These are phyloP conservation scores for Acanthisitta chloris DNA, from an alignment of 2,113 vertebrate species.

Conservation along the genomic window DNA sequence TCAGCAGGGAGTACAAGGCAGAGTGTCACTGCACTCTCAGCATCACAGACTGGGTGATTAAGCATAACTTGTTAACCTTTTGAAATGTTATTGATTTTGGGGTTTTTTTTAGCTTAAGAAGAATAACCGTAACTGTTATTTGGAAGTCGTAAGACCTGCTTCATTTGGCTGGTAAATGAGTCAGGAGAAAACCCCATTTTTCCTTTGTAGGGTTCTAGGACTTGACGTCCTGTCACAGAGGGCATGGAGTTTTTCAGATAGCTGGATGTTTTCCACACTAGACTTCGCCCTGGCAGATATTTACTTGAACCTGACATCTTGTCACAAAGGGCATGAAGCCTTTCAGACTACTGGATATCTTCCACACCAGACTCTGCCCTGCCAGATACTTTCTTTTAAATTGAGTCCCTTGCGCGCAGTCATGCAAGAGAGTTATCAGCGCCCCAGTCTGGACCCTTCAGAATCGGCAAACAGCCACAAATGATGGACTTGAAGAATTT, in stretches of 20 bases:
- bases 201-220: constrained; percentile 4
- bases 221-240: constrained; percentile 38
- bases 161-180: constrained; percentile 8
- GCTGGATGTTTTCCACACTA: constrained; percentile 53
- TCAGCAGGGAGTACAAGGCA: background rate
- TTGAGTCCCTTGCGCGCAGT: constrained; percentile 47
- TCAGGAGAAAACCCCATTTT: background rate
- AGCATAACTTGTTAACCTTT: background rate
- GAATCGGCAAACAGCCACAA: background rate
- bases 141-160: background rate
- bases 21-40: background rate
- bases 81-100: background rate
- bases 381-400: constrained; percentile 60
- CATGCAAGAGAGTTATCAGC: constrained; percentile 42
- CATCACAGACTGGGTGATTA: rapidly evolving
- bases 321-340: constrained; percentile 60
- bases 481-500: constrained; percentile 53
- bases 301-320: constrained; percentile 63
- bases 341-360: constrained; percentile 64
- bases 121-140: background rate
- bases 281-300: constrained; percentile 50
- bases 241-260: constrained; percentile 45
- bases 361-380: constrained; percentile 51
- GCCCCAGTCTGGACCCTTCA: constrained; percentile 37
- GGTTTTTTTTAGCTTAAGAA: background rate